Evolutionary conservation across 1,140 invertebrate genomes (phyloP).

Genomic region (Pseudobourletiella spinata): DNA sequence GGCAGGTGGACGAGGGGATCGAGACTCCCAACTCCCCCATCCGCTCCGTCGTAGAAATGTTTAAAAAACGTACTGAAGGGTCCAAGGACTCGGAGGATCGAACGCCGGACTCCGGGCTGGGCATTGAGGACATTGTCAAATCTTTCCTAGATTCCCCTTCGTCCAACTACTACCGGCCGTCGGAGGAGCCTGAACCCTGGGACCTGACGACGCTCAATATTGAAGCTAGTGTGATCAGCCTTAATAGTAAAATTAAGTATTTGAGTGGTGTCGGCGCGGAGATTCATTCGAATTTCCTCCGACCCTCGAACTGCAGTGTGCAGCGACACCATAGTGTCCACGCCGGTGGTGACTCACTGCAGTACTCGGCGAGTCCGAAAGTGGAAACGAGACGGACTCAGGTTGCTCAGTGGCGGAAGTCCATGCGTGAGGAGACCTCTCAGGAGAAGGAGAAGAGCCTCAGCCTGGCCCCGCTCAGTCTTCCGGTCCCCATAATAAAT

Average conservation of each 20-base stretch:
- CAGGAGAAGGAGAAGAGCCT: constrained; percentile 3
- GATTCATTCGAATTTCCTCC: constrained; percentile 12
- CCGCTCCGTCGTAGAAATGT: constrained; percentile 27
- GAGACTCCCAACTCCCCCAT: constrained; percentile 30
- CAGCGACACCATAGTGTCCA: neutral
- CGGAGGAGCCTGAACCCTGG: constrained; percentile 76
- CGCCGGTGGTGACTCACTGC: neutral
- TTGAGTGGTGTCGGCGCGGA: constrained; percentile 27
- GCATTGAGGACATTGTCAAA: constrained; percentile 30
- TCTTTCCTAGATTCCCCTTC: constrained; percentile 63
- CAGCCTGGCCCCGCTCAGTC: neutral
- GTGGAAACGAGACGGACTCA: neutral
- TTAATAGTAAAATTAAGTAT: constrained; percentile 29
- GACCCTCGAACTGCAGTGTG: neutral
- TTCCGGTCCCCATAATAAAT: neutral
- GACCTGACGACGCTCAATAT: constrained; percentile 81
- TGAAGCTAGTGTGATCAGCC: constrained; percentile 44
- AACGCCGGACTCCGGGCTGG: constrained; percentile 32
- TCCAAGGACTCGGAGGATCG: constrained; percentile 14
- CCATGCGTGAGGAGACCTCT: constrained; percentile 5
- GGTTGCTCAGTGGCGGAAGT: constrained; percentile 15
- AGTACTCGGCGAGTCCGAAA: neutral
- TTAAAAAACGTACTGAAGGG: constrained; percentile 13
- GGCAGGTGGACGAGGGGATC: constrained; percentile 29
- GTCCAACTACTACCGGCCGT: constrained; percentile 70